Base-by-base conservation (phyloP, 2,888 invertebrate genomes). In the Neoascia interrupta region DNA sequence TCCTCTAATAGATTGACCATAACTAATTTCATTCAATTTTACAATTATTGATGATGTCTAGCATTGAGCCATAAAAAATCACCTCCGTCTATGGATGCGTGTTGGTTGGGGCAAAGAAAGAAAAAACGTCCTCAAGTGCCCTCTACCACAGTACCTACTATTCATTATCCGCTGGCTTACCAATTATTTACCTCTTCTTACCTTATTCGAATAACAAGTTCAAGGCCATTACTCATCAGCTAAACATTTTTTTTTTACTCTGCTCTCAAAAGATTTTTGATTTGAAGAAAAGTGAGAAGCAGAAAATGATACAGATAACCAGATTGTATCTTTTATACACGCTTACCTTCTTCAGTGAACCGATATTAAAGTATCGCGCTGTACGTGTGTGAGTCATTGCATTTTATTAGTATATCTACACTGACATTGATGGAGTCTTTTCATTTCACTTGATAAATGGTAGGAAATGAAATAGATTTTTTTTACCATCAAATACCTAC, bases 201-300 rank as follows among this genome's bases (percentile, higher is more conserved):
- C 10, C 49, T 58, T 34, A n/a, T 54, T 63, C 31, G 43, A 54
- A 76, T 60, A 76, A 76, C 76, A 72, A 76, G 76, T 76, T 76
- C 76, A 76, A 76, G 76, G 76, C 72, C 76, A 76, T 76, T 64
- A 72, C 47, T 64, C 72, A 72, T 72, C 64, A 54, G 64, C 34
- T 15, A 54, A 64, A 63, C 11, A 51, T 36, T 13, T 43, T 21
- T 43, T 54, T n/a, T n/a, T n/a, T n/a, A n/a, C n/a, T n/a, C n/a
- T n/a, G n/a, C n/a, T n/a, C n/a, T n/a, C n/a, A n/a, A n/a, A n/a
- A n/a, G n/a, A n/a, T n/a, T n/a, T n/a, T n/a, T n/a, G n/a, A n/a
- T n/a, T n/a, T n/a, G n/a, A n/a, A n/a, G n/a, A n/a, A n/a, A n/a
- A n/a, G n/a, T n/a, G 23, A 61, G 15, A 63, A 36, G 23, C 36